Evolutionary conservation across 2,888 invertebrate genomes (phyloP), one percentile per base, ranked within the genome.

Genomic region (Lepidocyrtinus sp.): DNA sequence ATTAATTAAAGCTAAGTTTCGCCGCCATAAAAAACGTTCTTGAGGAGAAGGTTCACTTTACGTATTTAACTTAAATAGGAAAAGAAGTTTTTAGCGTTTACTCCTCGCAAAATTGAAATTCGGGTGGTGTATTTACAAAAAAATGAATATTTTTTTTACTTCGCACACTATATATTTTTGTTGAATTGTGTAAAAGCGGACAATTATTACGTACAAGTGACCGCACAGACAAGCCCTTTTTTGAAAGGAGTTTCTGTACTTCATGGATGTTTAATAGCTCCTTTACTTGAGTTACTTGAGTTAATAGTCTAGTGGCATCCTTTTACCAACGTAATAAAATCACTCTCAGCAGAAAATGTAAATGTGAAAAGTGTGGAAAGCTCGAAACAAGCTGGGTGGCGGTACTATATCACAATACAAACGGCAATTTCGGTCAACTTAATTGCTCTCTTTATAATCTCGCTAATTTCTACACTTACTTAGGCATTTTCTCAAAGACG

Each of bases 381-480:
- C 12, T 50, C 50, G 50, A n/a, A 45, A 62, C 78, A 61, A 71
- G 46, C 70, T 80, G 80, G 80, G 80, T 80, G 80, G 80, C 75
- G 65, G 69, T 70, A 67, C 27, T 80, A 75, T 55, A 74, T 80
- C 75, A 74, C 74, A 50, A 46, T 65, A 80, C 15, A 75, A 69
- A 59, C 70, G 55, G 80, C 75, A 74, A 80, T 80, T 80, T 75
- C 74, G 65, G 69, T 67, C 46, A 81, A 67, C 71, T 75, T 72
- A 75, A 81, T 81, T 75, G 72, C 71, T 55, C 75, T 81, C 75
- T 50, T 81, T 81, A 81, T 81, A 68, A 67, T 72, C 62, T 67
- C 55, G 71, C 80, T 75, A 81, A 75, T 81, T 75, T 75, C 75
- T 67, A 26, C 75, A 69, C 73, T 73, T 77, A 69, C 75, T 36